Conservation (phyloP, 2,888 invertebrate genomes). For the Drosophila robusta region DNA sequence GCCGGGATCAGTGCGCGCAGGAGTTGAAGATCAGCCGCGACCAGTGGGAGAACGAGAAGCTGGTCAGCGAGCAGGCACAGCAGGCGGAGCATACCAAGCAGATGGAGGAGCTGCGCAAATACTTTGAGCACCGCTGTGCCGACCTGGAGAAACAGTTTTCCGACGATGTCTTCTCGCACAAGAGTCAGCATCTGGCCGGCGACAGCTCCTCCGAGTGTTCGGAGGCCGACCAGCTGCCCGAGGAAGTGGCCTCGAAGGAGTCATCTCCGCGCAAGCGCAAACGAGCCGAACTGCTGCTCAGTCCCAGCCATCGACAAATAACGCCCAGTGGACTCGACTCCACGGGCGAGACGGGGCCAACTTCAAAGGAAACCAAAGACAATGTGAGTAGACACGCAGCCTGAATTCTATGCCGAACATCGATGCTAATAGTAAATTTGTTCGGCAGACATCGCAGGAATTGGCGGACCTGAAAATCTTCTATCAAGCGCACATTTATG, state of each 20-base stretch:
- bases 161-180: conserved; percentile 89
- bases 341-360: conserved; percentile 29
- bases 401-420: background rate
- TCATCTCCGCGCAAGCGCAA: conserved; percentile 81
- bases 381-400: conserved; percentile 42
- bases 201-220: conserved; percentile 83
- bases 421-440: background rate
- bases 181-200: conserved; percentile 87
- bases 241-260: conserved; percentile 75
- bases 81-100: conserved; percentile 89
- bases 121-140: conserved; percentile 92
- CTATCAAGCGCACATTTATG: conserved; percentile 83
- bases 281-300: conserved; percentile 82
- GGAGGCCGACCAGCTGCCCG: conserved; percentile 82
- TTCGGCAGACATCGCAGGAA: conserved; percentile 70
- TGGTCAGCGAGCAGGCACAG: conserved; percentile 87
- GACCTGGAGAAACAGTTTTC: conserved; percentile 92
- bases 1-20: conserved; percentile 82
- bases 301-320: conserved; percentile 84
- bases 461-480: conserved; percentile 81
- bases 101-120: conserved; percentile 91
- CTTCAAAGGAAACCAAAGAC: conserved; percentile 52
- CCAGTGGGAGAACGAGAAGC: conserved; percentile 87
- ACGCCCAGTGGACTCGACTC: conserved; percentile 81
- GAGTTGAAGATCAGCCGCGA: conserved; percentile 82